Percentiles rank a stretch among this genome's conserved stretches.
phyloP scores from a whole-genome alignment of 2,888 invertebrate species.

The Conus canariensis region DNA sequence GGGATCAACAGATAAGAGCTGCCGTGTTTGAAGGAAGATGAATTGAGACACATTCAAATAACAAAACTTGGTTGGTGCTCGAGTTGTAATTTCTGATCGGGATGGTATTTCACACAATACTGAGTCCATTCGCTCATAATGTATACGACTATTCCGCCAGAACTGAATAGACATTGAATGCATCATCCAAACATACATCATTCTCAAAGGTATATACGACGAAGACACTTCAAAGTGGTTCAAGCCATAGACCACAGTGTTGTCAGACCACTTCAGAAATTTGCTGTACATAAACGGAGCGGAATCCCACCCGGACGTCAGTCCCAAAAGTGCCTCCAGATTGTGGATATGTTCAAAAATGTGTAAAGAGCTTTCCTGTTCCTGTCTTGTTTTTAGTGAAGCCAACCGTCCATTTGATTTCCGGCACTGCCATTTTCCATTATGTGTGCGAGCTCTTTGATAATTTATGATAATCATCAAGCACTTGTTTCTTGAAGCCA shows the following conservation, averaged over 20 bases:
- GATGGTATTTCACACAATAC: background rate
- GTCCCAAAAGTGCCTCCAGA: background rate
- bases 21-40: background rate
- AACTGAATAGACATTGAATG: background rate
- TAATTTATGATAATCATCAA: background rate
- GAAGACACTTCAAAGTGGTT: background rate
- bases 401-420: background rate
- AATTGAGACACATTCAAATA: background rate
- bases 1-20: background rate
- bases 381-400: background rate
- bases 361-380: background rate
- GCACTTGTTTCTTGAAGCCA: constrained; percentile 7
- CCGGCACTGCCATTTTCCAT: background rate
- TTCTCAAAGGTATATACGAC: background rate
- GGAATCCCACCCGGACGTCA: background rate
- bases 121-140: background rate
- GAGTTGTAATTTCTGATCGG: background rate
- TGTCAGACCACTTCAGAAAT: background rate
- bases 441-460: no score
- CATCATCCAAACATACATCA: background rate
- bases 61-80: background rate
- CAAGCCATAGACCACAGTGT: background rate
- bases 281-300: background rate
- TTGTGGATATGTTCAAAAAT: background rate
- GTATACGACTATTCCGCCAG: background rate